Conservation (phyloP, 2,113 vertebrate genomes). For the Plectropomus leopardus region DNA sequence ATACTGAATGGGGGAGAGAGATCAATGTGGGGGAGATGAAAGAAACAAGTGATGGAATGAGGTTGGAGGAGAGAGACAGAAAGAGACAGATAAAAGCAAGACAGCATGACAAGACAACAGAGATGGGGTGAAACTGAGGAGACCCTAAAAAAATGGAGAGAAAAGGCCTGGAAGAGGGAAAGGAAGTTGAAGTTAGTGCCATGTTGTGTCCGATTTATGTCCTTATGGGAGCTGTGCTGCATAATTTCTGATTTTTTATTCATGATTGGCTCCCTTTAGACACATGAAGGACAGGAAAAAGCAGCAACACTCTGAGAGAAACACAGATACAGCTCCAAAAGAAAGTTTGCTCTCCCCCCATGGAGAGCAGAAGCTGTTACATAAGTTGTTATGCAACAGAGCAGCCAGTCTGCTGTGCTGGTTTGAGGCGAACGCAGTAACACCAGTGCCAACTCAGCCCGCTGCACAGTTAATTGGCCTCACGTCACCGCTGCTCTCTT, state of each 20-base stretch:
- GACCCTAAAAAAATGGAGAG: too few relatives aligned
- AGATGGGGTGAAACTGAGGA: not conserved
- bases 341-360: constrained; percentile 55
- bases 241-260: constrained; percentile 8
- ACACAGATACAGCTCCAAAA: constrained; percentile 34
- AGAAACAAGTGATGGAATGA: constrained; percentile 9
- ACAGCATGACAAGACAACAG: not conserved
- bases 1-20: not conserved
- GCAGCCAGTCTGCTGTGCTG: constrained; percentile 58
- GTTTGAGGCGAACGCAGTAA: constrained; percentile 57
- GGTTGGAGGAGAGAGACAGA: not conserved
- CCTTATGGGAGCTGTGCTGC: not conserved
- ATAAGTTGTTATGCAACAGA: constrained; percentile 75
- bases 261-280: constrained; percentile 1
- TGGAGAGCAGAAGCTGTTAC: constrained; percentile 62
- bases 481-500: constrained; percentile 30
- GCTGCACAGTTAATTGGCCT: constrained; percentile 47
- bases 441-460: constrained; percentile 41
- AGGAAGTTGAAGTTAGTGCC: not conserved
- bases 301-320: constrained; percentile 16
- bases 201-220: not conserved
- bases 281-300: constrained; percentile 25
- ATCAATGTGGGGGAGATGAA: constrained; percentile 7
- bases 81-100: not conserved
- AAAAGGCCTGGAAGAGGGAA: not conserved